Evolutionary conservation across 1,140 invertebrate genomes (phyloP).

Genomic region (Eufriesea mexicana): DNA sequence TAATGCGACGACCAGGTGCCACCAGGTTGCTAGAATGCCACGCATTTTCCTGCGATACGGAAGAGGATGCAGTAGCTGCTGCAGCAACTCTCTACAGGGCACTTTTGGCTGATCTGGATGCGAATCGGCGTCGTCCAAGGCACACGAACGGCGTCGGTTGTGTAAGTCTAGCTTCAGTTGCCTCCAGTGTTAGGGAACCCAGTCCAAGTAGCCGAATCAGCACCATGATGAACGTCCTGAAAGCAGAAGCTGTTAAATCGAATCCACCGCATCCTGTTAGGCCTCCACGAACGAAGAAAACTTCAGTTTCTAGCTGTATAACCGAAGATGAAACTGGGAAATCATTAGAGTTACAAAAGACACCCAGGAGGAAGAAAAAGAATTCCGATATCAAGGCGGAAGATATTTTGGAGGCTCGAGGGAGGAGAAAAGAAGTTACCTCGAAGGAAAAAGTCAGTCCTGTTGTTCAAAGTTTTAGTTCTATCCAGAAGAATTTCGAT

Average conservation of each 20-base stretch:
- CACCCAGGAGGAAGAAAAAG: constrained; percentile 71
- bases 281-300: constrained; percentile 80
- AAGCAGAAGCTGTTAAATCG: constrained; percentile 45
- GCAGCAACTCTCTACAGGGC: constrained; percentile 94
- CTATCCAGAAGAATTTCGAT: constrained; percentile 31
- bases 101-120: constrained; percentile 90
- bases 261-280: constrained; percentile 71
- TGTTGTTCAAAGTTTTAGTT: background rate
- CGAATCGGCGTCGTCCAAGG: constrained; percentile 83
- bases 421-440: constrained; percentile 55
- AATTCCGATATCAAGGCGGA: constrained; percentile 75
- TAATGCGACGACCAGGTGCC: constrained; percentile 91
- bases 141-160: constrained; percentile 88
- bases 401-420: constrained; percentile 75
- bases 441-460: constrained; percentile 29
- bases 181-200: constrained; percentile 80
- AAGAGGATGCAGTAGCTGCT: constrained; percentile 94
- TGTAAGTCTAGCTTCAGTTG: constrained; percentile 84
- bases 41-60: constrained; percentile 93
- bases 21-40: constrained; percentile 93
- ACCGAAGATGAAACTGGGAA: constrained; percentile 67
- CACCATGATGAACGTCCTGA: constrained; percentile 31
- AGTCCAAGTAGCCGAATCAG: constrained; percentile 74
- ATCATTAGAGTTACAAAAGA: constrained; percentile 60
- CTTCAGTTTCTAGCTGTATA: constrained; percentile 67